Percentiles rank a stretch among this genome's conserved stretches.
These are phyloP conservation scores for Chorisops tibialis DNA, from an alignment of 2,888 invertebrate species.

Conservation along the genomic window DNA sequence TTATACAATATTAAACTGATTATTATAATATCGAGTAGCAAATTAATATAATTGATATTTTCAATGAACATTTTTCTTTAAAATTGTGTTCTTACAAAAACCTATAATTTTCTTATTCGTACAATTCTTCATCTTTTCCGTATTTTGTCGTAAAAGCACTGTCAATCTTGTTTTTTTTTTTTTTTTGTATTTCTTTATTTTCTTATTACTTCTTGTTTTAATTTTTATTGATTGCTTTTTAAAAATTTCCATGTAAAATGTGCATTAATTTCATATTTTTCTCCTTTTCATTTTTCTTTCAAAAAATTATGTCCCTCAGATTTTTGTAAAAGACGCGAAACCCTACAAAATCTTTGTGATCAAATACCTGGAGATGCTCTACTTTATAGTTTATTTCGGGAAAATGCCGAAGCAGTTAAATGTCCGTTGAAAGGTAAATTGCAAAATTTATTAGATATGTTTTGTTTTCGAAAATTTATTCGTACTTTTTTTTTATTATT, in stretches of 20 bases:
- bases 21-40: too few species aligned
- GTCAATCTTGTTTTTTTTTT: neutral
- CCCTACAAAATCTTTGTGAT: slow-evolving; percentile 76
- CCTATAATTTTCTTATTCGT: too few species aligned
- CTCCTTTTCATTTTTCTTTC: slow-evolving; percentile 29
- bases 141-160: slow-evolving; percentile 2
- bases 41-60: too few species aligned
- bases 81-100: too few species aligned
- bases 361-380: slow-evolving; percentile 86
- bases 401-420: slow-evolving; percentile 80
- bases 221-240: neutral
- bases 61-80: too few species aligned
- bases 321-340: slow-evolving; percentile 58
- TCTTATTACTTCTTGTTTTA: neutral
- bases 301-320: slow-evolving; percentile 53
- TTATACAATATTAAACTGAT: too few species aligned
- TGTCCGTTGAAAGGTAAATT: slow-evolving; percentile 71
- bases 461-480: too few species aligned
- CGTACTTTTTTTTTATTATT: too few species aligned
- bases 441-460: neutral
- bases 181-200: slow-evolving; percentile 22
- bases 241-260: slow-evolving; percentile 34
- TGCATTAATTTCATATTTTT: slow-evolving; percentile 50
- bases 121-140: too few species aligned
- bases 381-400: slow-evolving; percentile 84